Evolutionary conservation across 1,140 invertebrate species (phyloP).

Genomic region (Gryllus bimaculatus): DNA sequence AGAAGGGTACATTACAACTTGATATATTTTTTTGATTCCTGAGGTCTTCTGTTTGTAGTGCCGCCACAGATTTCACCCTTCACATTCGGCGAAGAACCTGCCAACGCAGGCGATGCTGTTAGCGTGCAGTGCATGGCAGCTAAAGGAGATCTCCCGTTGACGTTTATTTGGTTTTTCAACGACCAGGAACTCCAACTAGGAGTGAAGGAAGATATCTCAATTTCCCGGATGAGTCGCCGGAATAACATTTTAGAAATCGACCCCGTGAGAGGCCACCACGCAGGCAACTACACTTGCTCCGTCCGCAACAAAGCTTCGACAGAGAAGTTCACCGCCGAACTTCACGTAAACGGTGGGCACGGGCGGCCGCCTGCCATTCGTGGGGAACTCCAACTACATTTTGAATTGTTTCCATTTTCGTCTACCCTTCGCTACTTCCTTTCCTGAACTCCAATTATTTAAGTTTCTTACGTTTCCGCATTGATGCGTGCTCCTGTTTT

Average conservation of each 20-base stretch:
- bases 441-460: constrained; percentile 47
- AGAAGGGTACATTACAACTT: background rate
- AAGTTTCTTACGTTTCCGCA: constrained; percentile 36
- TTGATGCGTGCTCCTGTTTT: background rate
- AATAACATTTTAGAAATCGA: constrained; percentile 61
- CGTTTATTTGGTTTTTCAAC: constrained; percentile 47
- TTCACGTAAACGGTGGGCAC: constrained; percentile 57
- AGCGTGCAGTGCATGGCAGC: constrained; percentile 43
- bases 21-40: background rate
- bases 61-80: constrained; percentile 27
- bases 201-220: background rate
- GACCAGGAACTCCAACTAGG: constrained; percentile 29
- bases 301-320: constrained; percentile 57
- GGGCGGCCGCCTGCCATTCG: background rate
- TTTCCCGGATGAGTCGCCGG: constrained; percentile 20
- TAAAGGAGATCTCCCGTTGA: constrained; percentile 44
- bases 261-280: constrained; percentile 51
- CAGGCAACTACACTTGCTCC: constrained; percentile 61
- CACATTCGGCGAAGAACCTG: constrained; percentile 31
- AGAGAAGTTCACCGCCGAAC: constrained; percentile 50
- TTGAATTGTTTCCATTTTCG: too few relatives aligned
- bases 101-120: constrained; percentile 34
- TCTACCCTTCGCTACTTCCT: too few relatives aligned
- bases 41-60: constrained; percentile 20
- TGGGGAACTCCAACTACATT: background rate